Percentiles rank a stretch among this genome's conserved stretches.
These are phyloP conservation scores for Caracal caracal DNA, from an alignment of 2,113 vertebrate genomes.

Conservation along the genomic window DNA sequence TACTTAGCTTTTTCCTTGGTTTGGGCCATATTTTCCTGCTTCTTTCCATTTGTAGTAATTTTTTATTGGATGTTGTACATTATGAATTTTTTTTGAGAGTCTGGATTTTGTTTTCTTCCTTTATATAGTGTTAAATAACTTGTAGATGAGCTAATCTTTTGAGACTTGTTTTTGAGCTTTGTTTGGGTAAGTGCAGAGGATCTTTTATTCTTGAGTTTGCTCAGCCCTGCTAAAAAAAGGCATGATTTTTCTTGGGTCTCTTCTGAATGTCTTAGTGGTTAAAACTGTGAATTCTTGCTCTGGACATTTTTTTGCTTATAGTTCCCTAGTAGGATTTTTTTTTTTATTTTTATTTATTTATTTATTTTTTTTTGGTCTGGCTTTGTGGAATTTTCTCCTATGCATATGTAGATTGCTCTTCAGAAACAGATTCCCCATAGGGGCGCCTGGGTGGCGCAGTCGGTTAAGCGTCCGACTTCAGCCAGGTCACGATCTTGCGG, in stretches of 20 bases:
- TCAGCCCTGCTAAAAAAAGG: neutral
- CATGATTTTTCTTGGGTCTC: neutral
- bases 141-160: neutral
- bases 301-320: neutral
- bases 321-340: neutral
- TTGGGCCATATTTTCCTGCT: neutral
- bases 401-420: neutral
- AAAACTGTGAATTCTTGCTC: neutral
- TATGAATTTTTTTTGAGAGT: neutral
- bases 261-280: neutral
- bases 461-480: too few relatives aligned
- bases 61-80: neutral
- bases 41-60: conserved; percentile 7
- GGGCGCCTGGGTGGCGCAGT: too few relatives aligned
- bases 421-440: neutral
- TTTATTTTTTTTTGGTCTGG: neutral
- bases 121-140: neutral
- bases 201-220: neutral
- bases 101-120: neutral
- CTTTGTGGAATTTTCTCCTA: neutral
- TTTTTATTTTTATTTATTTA: too few relatives aligned
- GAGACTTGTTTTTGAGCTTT: neutral
- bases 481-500: too few relatives aligned
- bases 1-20: neutral
- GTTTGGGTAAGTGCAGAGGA: neutral